A percentile compares a stretch with the other conserved stretches of the same genome.
These are phyloP conservation scores for Botia kubotai DNA, from an alignment of 2,797 vertebrate genomes.

Conservation along the genomic window DNA sequence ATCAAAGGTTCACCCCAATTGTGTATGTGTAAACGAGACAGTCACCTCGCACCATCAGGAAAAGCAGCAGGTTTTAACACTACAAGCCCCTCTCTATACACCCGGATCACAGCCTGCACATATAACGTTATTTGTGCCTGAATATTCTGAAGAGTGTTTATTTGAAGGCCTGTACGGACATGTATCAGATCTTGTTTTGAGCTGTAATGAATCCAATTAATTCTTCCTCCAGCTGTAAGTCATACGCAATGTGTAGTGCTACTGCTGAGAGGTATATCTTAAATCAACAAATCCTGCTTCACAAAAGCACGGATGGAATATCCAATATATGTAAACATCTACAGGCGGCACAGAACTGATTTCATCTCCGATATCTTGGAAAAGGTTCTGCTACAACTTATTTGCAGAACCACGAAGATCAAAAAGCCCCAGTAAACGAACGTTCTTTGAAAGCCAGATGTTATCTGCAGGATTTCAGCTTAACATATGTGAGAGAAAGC, in stretches of 20 bases:
- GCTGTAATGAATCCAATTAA: slow-evolving; percentile 6
- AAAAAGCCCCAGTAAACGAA: slow-evolving; percentile 33
- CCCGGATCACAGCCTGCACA: not conserved
- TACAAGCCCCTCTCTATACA: not conserved
- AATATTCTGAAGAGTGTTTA: not conserved
- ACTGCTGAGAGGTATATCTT: slow-evolving; percentile 7
- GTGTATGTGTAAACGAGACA: not conserved
- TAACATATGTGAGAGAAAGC: slow-evolving; percentile 28
- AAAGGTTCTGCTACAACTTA: slow-evolving; percentile 27
- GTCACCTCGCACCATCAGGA: not conserved
- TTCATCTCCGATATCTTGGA: slow-evolving; percentile 44
- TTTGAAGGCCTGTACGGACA: not conserved
- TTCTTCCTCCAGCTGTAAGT: not conserved
- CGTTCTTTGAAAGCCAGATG: slow-evolving; percentile 11
- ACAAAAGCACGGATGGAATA: slow-evolving; percentile 20
- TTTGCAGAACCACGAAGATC: slow-evolving; percentile 3
- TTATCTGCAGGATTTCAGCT: slow-evolving; percentile 38
- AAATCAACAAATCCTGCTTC: slow-evolving; percentile 34
- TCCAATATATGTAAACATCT: slow-evolving; percentile 29
- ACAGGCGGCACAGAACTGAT: slow-evolving; percentile 36
- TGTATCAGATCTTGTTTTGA: slow-evolving; percentile 19
- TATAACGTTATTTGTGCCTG: not conserved
- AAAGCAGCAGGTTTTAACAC: not conserved
- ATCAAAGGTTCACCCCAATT: not conserved
- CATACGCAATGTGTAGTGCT: not conserved